Percentiles rank a stretch among this genome's conserved stretches.
These are phyloP conservation scores for Sebastes taczanowskii DNA, from an alignment of 2,797 vertebrate genomes.

Conservation along the genomic window DNA sequence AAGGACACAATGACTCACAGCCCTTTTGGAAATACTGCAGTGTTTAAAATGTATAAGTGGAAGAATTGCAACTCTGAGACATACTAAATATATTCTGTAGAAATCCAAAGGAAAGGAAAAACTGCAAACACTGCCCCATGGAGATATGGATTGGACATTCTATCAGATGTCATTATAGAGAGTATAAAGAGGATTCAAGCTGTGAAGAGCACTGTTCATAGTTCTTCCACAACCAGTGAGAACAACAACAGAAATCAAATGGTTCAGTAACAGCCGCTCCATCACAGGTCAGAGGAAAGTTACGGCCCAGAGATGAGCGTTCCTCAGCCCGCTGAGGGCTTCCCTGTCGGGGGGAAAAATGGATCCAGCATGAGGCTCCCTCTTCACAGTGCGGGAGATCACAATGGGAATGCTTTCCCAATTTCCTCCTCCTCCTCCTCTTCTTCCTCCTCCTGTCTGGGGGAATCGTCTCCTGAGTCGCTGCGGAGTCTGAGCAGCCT, in stretches of 20 bases:
- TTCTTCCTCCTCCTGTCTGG: conserved; percentile 56
- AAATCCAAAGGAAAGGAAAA: background rate
- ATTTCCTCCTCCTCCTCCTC: conserved; percentile 66
- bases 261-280: background rate
- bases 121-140: background rate
- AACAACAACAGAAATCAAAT: background rate
- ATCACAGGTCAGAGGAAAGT: background rate
- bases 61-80: background rate
- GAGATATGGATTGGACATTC: background rate
- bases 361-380: conserved; percentile 68
- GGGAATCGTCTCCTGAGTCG: conserved; percentile 61
- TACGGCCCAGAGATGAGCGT: conserved; percentile 64
- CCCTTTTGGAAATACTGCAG: background rate
- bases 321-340: conserved; percentile 19
- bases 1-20: background rate
- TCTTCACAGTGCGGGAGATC: conserved; percentile 76
- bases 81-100: background rate
- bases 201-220: background rate
- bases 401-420: conserved; percentile 79
- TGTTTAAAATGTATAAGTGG: background rate
- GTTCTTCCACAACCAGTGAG: background rate
- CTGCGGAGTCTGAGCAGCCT: conserved; percentile 65
- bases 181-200: background rate
- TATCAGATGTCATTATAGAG: background rate
- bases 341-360: background rate